These are phyloP conservation scores for Cepaea nemoralis DNA, from an alignment of 1,140 invertebrate genomes.

Conservation along the genomic window DNA sequence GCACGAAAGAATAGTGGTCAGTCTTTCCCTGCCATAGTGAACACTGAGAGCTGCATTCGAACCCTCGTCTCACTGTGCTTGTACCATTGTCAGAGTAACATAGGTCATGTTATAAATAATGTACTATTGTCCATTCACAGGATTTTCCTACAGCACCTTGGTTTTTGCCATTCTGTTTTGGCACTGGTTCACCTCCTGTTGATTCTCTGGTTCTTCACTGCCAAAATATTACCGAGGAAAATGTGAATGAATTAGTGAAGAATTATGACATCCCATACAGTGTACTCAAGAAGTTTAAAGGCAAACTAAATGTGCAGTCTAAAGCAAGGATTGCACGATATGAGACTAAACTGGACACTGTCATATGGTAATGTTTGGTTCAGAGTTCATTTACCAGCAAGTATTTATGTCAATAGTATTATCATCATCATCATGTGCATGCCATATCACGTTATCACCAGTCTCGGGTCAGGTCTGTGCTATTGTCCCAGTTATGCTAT, in stretches of 20 bases:
- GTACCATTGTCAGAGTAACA: background rate
- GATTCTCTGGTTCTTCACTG: slow-evolving; percentile 48
- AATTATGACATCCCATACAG: slow-evolving; percentile 60
- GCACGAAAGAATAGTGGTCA: no score
- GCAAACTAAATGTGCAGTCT: slow-evolving; percentile 52
- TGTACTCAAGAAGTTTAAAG: slow-evolving; percentile 56
- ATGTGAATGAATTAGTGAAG: slow-evolving; percentile 60
- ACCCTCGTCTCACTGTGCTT: no score
- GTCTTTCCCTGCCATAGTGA: no score
- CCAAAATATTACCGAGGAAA: slow-evolving; percentile 55
- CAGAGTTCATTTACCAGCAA: no score
- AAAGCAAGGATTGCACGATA: slow-evolving; percentile 57
- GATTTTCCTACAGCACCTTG: slow-evolving; percentile 66
- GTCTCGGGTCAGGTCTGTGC: no score
- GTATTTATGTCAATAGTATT: no score
- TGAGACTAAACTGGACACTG: slow-evolving; percentile 60
- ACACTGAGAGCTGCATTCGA: no score
- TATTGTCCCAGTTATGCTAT: no score
- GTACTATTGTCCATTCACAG: no score
- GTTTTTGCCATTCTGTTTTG: slow-evolving; percentile 68
- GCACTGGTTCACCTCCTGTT: slow-evolving; percentile 51
- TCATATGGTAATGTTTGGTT: slow-evolving; percentile 62
- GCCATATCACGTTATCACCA: no score
- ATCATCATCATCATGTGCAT: no score
- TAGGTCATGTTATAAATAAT: no score